Conservation (phyloP, 1,140 invertebrate species). For the Aphelinus atriplicis region DNA sequence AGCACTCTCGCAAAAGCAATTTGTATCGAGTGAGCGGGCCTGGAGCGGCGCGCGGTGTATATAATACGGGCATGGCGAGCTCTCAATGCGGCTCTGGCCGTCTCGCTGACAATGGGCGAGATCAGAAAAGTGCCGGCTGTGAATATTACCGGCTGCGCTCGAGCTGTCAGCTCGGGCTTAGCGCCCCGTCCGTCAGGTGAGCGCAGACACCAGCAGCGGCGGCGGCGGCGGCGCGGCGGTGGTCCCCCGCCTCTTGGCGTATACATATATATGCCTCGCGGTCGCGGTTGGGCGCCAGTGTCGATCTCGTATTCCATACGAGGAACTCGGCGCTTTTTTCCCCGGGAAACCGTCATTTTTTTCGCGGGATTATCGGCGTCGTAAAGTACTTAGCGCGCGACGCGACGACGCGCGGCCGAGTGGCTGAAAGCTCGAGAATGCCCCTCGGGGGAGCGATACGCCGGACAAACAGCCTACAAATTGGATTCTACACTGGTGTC, state of each 20-base stretch:
- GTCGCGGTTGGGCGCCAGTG: too few relatives aligned
- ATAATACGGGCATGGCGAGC: too few relatives aligned
- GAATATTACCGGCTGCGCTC: neutral
- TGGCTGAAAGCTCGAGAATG: constrained; percentile 22
- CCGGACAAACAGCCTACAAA: constrained; percentile 48
- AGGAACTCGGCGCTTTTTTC: too few relatives aligned
- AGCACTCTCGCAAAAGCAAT: constrained; percentile 18
- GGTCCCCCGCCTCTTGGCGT: too few relatives aligned
- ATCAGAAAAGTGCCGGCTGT: constrained; percentile 22
- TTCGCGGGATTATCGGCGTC: constrained; percentile 36
- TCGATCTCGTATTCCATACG: too few relatives aligned
- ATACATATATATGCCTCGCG: too few relatives aligned
- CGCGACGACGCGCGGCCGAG: neutral
- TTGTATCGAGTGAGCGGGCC: neutral
- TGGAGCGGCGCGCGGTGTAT: too few relatives aligned
- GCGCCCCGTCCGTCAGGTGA: constrained; percentile 8
- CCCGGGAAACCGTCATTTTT: too few relatives aligned
- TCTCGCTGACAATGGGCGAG: neutral
- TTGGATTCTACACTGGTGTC: constrained; percentile 41
- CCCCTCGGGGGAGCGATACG: constrained; percentile 45
- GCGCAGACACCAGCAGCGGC: neutral
- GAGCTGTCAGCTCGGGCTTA: constrained; percentile 9
- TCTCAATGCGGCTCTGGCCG: constrained; percentile 15
- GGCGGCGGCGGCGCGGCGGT: too few relatives aligned
- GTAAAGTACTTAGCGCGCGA: constrained; percentile 28